Conservation (phyloP, 2,888 invertebrate genomes). For the Eupithecia abbreviata region DNA sequence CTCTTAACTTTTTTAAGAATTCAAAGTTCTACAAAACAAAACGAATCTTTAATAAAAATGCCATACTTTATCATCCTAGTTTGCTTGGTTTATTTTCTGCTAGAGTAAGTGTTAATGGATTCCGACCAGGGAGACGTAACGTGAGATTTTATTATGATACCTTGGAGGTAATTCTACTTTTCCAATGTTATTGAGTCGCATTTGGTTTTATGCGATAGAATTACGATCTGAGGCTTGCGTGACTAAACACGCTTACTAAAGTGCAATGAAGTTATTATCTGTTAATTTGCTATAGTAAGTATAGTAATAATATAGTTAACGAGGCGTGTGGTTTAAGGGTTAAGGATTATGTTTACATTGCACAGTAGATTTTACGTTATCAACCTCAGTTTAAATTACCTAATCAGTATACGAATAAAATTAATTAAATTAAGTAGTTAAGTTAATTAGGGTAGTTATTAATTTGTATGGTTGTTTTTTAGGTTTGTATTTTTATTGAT, state of each 20-base stretch:
- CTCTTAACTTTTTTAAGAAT: not conserved
- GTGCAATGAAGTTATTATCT: constrained; percentile 21
- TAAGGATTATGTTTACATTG: too few relatives aligned
- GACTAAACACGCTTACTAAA: constrained; percentile 64
- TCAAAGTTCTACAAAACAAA: constrained; percentile 22
- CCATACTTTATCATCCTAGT: constrained; percentile 47
- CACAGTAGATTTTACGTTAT: too few relatives aligned
- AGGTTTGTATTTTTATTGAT: too few relatives aligned
- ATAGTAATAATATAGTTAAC: not conserved
- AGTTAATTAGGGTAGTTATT: too few relatives aligned
- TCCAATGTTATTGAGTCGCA: constrained; percentile 70
- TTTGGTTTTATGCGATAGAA: constrained; percentile 64
- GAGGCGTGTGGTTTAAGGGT: not conserved
- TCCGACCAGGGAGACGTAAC: constrained; percentile 62
- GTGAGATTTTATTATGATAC: constrained; percentile 74
- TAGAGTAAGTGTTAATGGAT: constrained; percentile 72
- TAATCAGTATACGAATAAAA: too few relatives aligned
- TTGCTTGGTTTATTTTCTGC: constrained; percentile 64
- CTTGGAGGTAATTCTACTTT: constrained; percentile 62
- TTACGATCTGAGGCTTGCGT: constrained; percentile 68
- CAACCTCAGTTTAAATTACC: too few relatives aligned
- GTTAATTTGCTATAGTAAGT: not conserved
- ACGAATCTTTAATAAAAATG: constrained; percentile 12
- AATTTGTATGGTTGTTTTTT: too few relatives aligned
- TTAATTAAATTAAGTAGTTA: too few relatives aligned